Conservation (phyloP, 2,797 vertebrate species). For the Chrysocyon brachyurus region DNA sequence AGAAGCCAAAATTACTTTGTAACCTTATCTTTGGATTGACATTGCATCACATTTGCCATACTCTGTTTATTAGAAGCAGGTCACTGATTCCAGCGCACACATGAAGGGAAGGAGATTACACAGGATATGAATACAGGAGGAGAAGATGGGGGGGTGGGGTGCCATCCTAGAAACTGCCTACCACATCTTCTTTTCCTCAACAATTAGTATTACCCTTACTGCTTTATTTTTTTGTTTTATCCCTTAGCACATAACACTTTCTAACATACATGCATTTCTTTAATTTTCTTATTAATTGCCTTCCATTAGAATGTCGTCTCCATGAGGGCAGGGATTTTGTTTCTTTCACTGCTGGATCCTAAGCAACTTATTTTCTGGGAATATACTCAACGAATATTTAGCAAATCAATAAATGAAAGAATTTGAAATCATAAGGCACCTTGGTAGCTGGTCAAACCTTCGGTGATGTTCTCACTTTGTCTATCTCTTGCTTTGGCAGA, state of each 20-base stretch:
- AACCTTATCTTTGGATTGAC: neutral
- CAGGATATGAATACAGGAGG: neutral
- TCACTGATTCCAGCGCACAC: neutral
- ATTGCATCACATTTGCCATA: neutral
- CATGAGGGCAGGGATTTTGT: neutral
- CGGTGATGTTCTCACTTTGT: conserved; percentile 30
- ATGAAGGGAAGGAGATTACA: neutral
- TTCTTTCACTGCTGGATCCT: neutral
- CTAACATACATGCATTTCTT: neutral
- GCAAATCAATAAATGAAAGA: neutral
- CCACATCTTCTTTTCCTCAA: neutral
- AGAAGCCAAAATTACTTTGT: neutral
- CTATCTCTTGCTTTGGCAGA: conserved; percentile 88
- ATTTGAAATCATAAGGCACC: neutral
- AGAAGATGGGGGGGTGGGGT: neutral
- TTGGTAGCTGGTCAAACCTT: neutral
- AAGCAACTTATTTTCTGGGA: neutral
- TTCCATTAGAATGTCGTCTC: conserved; percentile 29
- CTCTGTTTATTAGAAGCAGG: neutral
- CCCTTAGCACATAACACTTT: neutral
- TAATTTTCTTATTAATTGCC: neutral
- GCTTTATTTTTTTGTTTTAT: neutral
- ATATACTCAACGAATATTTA: neutral
- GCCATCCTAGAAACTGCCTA: neutral
- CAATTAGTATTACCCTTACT: neutral